Conservation (phyloP, 2,113 vertebrate species). For the Podocnemis expansa region DNA sequence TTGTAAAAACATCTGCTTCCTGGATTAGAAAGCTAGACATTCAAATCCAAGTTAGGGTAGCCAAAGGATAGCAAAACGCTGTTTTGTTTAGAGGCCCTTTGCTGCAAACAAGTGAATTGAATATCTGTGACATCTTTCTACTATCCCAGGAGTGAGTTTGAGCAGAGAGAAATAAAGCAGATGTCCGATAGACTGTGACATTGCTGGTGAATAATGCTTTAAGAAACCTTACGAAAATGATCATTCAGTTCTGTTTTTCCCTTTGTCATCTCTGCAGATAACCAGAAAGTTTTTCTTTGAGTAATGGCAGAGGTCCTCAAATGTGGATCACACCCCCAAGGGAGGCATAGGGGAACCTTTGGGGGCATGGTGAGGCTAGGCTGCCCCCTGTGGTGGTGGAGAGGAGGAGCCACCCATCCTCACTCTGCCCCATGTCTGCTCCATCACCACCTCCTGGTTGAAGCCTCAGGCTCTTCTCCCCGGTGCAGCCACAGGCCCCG, state of each 20-base stretch:
- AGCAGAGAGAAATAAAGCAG: slow-evolving; percentile 44
- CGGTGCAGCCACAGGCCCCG: too few species aligned
- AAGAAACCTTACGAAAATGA: background rate
- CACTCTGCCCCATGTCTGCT: too few species aligned
- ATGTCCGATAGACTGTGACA: background rate
- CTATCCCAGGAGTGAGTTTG: slow-evolving; percentile 36
- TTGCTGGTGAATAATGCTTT: slow-evolving; percentile 31
- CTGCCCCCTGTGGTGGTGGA: too few species aligned
- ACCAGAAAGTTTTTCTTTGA: background rate
- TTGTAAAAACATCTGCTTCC: slow-evolving; percentile 68
- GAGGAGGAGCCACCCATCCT: too few species aligned
- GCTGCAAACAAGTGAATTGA: slow-evolving; percentile 57
- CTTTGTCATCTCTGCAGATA: slow-evolving; percentile 26
- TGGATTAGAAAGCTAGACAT: slow-evolving; percentile 57
- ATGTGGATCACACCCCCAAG: too few species aligned
- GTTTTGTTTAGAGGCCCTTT: slow-evolving; percentile 53
- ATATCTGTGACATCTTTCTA: slow-evolving; percentile 42
- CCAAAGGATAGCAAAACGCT: slow-evolving; percentile 33
- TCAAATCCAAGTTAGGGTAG: slow-evolving; percentile 39
- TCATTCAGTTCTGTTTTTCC: slow-evolving; percentile 25
- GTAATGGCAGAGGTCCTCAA: background rate
- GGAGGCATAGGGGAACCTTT: too few species aligned
- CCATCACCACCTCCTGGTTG: too few species aligned
- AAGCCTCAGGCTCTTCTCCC: too few species aligned
- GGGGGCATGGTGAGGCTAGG: too few species aligned